Base-by-base conservation (phyloP, 1,140 invertebrate genomes). In the Cephus cinctus region DNA sequence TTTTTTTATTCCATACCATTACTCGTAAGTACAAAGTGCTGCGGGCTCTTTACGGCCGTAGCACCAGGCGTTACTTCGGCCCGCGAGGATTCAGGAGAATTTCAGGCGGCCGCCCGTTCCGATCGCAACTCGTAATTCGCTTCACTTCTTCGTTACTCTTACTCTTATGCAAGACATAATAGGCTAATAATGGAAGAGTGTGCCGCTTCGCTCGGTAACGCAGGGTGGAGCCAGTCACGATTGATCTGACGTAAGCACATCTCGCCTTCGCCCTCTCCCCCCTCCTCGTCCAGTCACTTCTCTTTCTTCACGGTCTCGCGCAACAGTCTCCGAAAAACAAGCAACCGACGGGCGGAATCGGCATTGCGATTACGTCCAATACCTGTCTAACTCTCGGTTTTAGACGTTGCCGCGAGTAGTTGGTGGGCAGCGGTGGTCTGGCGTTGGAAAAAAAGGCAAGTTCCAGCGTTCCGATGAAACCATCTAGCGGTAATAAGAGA, bases 121-220 rank as follows among this genome's bases (percentile, higher is more conserved):
- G 52, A 57, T 55, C 52, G 50, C 46, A 38, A n/a, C 25, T 11
- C 9, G 5, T 19, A n/a, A n/a, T n/a, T n/a, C n/a, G n/a, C 25
- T 27, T n/a, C 6, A 27, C 25, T n/a, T 27, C n/a, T n/a, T n/a
- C n/a, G n/a, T 62, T 59, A 50, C 60, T 66, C 63, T 71, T 71
- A 71, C 69, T 69, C 63, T 73, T 73, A 72, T 69, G 71, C 69
- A 73, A 73, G 65, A 63, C 65, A 69, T 73, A 73, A 73, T 73
- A 66, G 63, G 65, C 50, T 71, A 73, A 73, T 73, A 69, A 73
- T 73, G 69, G 62, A 45, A 64, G 55, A 56, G 61, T 56, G 43
- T 46, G 45, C 5, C 23, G 45, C 25, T 27, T n/a, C 27, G 54
- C 35, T 50, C 56, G 57, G 60, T 58, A 69, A 69, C 62, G 52